phyloP scores from a whole-genome alignment of 2,888 invertebrate species.

The Athrips mouffetella region DNA sequence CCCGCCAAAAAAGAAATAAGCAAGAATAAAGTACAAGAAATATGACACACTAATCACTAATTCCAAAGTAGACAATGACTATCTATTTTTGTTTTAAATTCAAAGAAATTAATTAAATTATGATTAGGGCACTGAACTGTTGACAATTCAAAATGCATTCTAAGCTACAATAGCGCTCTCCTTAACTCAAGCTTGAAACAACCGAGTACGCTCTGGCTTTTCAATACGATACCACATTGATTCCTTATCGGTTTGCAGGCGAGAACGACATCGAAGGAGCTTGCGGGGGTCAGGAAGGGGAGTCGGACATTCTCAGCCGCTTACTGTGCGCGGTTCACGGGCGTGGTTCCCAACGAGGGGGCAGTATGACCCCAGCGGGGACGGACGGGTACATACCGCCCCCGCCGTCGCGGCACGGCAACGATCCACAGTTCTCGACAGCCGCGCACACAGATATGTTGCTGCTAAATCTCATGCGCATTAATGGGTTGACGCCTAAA shows the following conservation, averaged over 20 bases:
- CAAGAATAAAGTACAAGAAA: no score
- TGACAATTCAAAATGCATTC: no score
- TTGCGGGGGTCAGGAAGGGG: slow-evolving; percentile 32
- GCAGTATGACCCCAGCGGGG: slow-evolving; percentile 34
- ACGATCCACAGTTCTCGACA: slow-evolving; percentile 56
- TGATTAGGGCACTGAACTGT: no score
- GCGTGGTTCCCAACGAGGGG: slow-evolving; percentile 14
- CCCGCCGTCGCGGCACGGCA: slow-evolving; percentile 30
- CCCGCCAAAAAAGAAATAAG: no score
- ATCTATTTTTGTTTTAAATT: no score
- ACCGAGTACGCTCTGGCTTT: slow-evolving; percentile 3
- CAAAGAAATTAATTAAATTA: no score
- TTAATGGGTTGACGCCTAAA: slow-evolving; percentile 60
- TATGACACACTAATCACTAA: no score
- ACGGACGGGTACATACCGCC: slow-evolving; percentile 28
- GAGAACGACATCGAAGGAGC: slow-evolving; percentile 67
- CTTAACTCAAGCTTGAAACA: slow-evolving; percentile 9
- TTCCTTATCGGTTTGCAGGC: slow-evolving; percentile 38
- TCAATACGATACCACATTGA: slow-evolving; percentile 21
- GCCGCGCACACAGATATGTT: slow-evolving; percentile 67
- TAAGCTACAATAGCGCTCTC: no score
- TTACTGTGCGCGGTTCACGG: slow-evolving; percentile 55
- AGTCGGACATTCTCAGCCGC: slow-evolving; percentile 52
- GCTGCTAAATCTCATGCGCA: slow-evolving; percentile 65
- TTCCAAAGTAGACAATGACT: no score